phyloP scores from a whole-genome alignment of 2,888 invertebrate species.

The Drosophila anomelani region DNA sequence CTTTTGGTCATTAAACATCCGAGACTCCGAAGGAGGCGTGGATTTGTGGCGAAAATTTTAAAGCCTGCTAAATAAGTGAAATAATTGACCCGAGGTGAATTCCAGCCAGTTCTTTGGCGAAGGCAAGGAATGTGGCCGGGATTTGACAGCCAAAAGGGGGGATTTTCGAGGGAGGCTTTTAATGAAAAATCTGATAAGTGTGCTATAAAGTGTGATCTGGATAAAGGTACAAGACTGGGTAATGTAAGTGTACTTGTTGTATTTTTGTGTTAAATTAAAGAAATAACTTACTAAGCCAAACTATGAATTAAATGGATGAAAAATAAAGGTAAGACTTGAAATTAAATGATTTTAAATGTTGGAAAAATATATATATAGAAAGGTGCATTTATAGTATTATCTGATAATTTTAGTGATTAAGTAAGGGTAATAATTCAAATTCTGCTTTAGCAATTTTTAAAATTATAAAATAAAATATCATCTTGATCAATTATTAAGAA shows the following conservation, averaged over 20 bases:
- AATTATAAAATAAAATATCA: background rate
- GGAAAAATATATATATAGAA: background rate
- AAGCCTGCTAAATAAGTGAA: constrained; percentile 66
- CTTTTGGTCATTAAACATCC: constrained; percentile 74
- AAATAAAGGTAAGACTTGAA: background rate
- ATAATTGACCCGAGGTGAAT: constrained; percentile 67
- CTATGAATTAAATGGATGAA: background rate
- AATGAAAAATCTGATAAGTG: constrained; percentile 34
- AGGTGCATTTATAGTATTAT: too few relatives aligned
- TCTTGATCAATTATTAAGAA: background rate
- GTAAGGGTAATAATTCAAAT: background rate
- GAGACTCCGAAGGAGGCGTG: constrained; percentile 24
- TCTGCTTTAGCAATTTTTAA: background rate
- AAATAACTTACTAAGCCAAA: background rate
- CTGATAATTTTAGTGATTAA: background rate
- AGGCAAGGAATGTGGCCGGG: constrained; percentile 25
- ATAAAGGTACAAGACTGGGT: background rate
- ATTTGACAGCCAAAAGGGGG: constrained; percentile 16
- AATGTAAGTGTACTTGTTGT: background rate
- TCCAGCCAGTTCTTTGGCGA: constrained; percentile 6
- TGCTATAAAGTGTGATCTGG: constrained; percentile 21
- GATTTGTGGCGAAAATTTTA: constrained; percentile 54
- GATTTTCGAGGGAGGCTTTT: constrained; percentile 11
- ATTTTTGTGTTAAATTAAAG: background rate
- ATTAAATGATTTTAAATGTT: too few relatives aligned